These are phyloP conservation scores for Ariolimax columbianus DNA, from an alignment of 2,888 invertebrate genomes.

Conservation along the genomic window DNA sequence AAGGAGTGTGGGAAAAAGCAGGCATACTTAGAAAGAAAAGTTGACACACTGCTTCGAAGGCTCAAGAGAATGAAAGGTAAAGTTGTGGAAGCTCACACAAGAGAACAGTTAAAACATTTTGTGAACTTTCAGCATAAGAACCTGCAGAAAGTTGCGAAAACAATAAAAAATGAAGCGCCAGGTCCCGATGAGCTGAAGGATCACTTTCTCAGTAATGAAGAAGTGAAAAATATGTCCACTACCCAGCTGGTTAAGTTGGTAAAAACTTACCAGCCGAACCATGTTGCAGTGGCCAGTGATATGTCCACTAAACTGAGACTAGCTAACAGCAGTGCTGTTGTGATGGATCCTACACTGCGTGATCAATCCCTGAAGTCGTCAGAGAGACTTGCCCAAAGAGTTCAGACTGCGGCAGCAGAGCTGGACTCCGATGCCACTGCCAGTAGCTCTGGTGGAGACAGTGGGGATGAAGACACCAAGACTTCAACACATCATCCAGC, in stretches of 20 bases:
- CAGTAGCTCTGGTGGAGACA: constrained; percentile 95
- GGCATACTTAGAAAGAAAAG: constrained; percentile 84
- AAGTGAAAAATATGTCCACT: constrained; percentile 79
- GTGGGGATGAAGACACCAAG: constrained; percentile 88
- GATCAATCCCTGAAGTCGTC: constrained; percentile 83
- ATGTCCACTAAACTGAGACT: constrained; percentile 52
- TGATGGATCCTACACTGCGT: constrained; percentile 70
- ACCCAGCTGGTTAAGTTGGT: constrained; percentile 83
- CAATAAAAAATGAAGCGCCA: constrained; percentile 59
- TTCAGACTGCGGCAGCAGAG: constrained; percentile 86
- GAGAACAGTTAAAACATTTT: constrained; percentile 88
- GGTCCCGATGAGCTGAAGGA: constrained; percentile 65
- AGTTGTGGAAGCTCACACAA: constrained; percentile 87
- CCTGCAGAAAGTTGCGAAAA: constrained; percentile 71
- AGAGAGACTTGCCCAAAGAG: constrained; percentile 86
- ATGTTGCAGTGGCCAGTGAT: constrained; percentile 47
- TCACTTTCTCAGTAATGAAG: constrained; percentile 76
- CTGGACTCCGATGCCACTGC: constrained; percentile 95
- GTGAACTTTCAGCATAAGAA: constrained; percentile 85
- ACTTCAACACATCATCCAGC: constrained; percentile 48
- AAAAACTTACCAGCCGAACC: constrained; percentile 81
- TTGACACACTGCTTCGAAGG: constrained; percentile 86
- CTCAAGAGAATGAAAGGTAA: constrained; percentile 87
- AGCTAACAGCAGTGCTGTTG: constrained; percentile 62
- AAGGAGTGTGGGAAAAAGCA: constrained; percentile 79